Conservation (phyloP, 2,113 vertebrate species). For the Uria lomvia region DNA sequence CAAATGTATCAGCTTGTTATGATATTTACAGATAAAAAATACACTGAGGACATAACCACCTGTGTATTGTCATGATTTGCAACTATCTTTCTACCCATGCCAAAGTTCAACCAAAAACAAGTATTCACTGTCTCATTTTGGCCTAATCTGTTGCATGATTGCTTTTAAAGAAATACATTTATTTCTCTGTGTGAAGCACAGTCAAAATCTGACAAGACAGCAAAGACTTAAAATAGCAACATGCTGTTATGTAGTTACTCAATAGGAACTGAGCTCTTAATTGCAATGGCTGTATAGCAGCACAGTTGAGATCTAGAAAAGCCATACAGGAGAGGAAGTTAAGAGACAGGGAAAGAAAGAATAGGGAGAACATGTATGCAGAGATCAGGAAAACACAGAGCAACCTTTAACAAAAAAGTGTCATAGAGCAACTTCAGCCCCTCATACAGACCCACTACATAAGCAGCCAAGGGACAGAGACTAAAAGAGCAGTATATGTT, state of each 20-base stretch:
- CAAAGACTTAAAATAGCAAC: neutral
- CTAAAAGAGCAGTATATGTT: neutral
- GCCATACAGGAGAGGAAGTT: neutral
- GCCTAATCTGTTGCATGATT: neutral
- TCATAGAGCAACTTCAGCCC: neutral
- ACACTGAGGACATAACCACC: neutral
- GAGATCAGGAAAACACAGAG: neutral
- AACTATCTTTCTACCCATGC: neutral
- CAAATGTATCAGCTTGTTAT: neutral
- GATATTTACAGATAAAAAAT: neutral
- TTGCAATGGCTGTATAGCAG: neutral
- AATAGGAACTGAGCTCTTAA: neutral
- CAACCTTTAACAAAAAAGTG: neutral
- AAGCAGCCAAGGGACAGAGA: neutral
- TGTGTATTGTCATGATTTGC: neutral
- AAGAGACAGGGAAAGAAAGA: neutral
- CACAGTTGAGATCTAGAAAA: neutral
- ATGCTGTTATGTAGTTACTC: rapidly evolving
- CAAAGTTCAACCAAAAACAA: neutral
- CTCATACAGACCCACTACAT: neutral
- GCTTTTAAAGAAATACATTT: neutral
- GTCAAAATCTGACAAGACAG: neutral
- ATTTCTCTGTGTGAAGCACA: rapidly evolving
- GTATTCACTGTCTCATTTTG: neutral
- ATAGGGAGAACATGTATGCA: rapidly evolving